Evolutionary conservation across 2,888 invertebrate genomes (phyloP).

Genomic region (Tetragnatha montana): DNA sequence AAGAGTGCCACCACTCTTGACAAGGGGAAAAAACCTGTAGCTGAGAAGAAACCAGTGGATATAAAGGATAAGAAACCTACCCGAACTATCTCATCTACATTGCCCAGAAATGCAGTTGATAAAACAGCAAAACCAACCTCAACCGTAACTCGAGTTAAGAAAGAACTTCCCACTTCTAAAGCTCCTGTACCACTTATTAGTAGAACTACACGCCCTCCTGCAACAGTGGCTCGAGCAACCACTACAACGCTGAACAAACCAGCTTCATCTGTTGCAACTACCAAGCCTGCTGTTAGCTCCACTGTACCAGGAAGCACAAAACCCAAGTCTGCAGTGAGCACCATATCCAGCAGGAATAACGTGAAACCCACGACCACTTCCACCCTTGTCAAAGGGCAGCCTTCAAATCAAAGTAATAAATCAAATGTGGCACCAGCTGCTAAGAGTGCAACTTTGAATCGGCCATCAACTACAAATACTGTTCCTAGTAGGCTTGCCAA

Average conservation of each 20-base stretch:
- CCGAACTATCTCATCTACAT: constrained; percentile 36
- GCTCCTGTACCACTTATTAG: background rate
- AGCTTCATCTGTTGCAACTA: background rate
- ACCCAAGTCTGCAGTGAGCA: constrained; percentile 23
- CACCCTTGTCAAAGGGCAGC: constrained; percentile 17
- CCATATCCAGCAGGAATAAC: constrained; percentile 7
- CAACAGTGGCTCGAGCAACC: background rate
- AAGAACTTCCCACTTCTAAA: constrained; percentile 13
- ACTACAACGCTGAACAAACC: background rate
- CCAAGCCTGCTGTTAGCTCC: constrained; percentile 4
- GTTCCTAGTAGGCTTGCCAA: constrained; percentile 50
- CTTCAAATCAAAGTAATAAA: constrained; percentile 58
- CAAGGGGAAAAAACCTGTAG: constrained; percentile 40
- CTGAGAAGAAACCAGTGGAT: constrained; percentile 30
- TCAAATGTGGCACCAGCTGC: constrained; percentile 23
- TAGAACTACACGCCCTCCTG: constrained; percentile 17
- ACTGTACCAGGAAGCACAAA: background rate
- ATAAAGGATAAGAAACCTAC: constrained; percentile 41
- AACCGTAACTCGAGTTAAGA: constrained; percentile 30
- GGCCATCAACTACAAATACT: constrained; percentile 24
- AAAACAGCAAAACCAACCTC: constrained; percentile 12
- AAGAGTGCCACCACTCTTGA: constrained; percentile 25
- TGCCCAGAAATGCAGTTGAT: constrained; percentile 14
- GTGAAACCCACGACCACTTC: background rate
- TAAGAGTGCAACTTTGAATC: constrained; percentile 21